Base-by-base conservation (phyloP, 2,113 vertebrate species). In the Colossoma macropomum region DNA sequence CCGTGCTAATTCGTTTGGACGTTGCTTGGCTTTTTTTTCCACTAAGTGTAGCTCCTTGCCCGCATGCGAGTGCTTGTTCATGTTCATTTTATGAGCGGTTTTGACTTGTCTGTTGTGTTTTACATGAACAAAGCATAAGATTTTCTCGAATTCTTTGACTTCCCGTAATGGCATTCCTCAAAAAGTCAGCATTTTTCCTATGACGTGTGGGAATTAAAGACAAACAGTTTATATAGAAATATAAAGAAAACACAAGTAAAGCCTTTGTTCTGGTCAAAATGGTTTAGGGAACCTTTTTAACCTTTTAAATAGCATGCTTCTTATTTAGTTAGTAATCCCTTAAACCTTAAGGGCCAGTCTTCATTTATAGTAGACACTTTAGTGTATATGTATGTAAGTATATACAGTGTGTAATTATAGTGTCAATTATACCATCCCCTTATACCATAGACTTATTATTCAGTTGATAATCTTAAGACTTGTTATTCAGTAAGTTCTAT, bases 1-100 rank as follows among this genome's bases (percentile, higher is more conserved):
- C 9, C 12, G 17, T 48, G 63, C 30, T 79, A 56, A 87, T 75
- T 73, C 69, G 65, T 71, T 66, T 85, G 30, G 83, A 85, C 56
- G 30, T 41, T 68, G 32, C 50, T 10, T 11, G 16, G 41, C 32
- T 27, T 21, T 38, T 69, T 27, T n/a, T 45, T 12, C 15, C 11
- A 27, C 30, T 65, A 77, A 85, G 54, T 79, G 30, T 69, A 72
- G 66, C 28, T 60, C 75, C 62, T 48, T 21, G n/a, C 17, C 28
- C 48, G 45, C 76, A 30, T 65, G 52, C 68, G 54, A 63, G 76
- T 34, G 38, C 30, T 41, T 45, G n/a, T 19, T 48, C 38, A 54
- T 48, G 59, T 59, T 54, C 54, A 45, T n/a, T 80, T 52, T 72
- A 72, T 77, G 27, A 10, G 21, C 48, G 28, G 41, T 72, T 56